These are phyloP conservation scores for Brenthis ino DNA, from an alignment of 2,888 invertebrate species.

Conservation along the genomic window DNA sequence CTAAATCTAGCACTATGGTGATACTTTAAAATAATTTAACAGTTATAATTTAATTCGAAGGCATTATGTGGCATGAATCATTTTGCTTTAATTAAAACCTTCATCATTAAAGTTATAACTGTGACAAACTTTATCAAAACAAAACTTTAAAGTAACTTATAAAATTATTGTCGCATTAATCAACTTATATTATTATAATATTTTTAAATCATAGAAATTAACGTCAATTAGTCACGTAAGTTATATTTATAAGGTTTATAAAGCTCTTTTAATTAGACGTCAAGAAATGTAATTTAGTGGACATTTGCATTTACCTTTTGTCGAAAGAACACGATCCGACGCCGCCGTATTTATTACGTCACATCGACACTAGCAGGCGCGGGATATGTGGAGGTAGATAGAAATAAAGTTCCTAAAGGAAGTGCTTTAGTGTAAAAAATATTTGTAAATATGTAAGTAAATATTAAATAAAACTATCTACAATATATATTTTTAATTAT, in stretches of 20 bases:
- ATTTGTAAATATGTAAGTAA: background rate
- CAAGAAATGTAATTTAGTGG: slow-evolving; percentile 40
- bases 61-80: background rate
- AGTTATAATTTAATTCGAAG: too few species aligned
- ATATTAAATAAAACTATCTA: too few species aligned
- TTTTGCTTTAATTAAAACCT: slow-evolving; percentile 6
- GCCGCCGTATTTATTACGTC: slow-evolving; percentile 50
- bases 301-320: slow-evolving; percentile 42
- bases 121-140: slow-evolving; percentile 11
- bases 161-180: slow-evolving; percentile 17
- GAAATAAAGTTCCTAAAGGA: background rate
- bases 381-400: slow-evolving; percentile 40
- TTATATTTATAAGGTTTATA: slow-evolving; percentile 13
- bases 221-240: slow-evolving; percentile 26
- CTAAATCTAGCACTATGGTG: too few species aligned
- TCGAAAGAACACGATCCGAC: slow-evolving; percentile 33
- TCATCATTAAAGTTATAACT: slow-evolving; percentile 1
- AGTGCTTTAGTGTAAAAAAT: background rate
- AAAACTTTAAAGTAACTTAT: background rate
- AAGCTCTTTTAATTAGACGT: slow-evolving; percentile 39
- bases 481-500: too few species aligned
- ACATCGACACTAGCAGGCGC: slow-evolving; percentile 48
- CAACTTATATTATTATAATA: slow-evolving; percentile 1
- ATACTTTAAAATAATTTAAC: too few species aligned
- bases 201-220: slow-evolving; percentile 17